Evolutionary conservation across 2,888 invertebrate genomes (phyloP).

Genomic region (Oscheius onirici): DNA sequence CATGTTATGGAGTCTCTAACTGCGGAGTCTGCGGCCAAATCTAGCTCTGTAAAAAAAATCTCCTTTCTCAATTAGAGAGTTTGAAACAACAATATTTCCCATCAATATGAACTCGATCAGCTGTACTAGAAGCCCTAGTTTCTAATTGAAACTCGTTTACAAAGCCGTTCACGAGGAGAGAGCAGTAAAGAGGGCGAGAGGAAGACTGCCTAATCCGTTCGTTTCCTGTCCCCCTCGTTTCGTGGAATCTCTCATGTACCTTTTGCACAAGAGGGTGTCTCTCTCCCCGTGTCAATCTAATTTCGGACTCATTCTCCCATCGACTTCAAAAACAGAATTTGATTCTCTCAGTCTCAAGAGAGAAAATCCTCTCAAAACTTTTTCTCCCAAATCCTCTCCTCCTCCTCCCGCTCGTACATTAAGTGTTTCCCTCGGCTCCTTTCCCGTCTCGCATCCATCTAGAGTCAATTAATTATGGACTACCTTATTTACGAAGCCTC

Average conservation of each 20-base stretch:
- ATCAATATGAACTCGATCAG: too few relatives aligned
- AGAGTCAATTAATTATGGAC: slow-evolving; percentile 31
- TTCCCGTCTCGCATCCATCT: slow-evolving; percentile 7
- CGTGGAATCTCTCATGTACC: slow-evolving; percentile 25
- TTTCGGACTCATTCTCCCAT: neutral
- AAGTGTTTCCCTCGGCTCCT: neutral
- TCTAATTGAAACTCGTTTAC: neutral
- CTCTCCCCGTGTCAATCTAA: slow-evolving; percentile 21
- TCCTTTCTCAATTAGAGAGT: too few relatives aligned
- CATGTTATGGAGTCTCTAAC: too few relatives aligned
- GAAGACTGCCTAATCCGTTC: slow-evolving; percentile 24
- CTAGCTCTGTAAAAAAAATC: too few relatives aligned
- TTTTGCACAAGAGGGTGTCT: neutral
- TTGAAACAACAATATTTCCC: too few relatives aligned
- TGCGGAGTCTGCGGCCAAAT: too few relatives aligned
- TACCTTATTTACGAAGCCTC: slow-evolving; percentile 30
- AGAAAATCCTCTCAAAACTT: neutral
- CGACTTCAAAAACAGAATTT: slow-evolving; percentile 15
- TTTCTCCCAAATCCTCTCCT: neutral
- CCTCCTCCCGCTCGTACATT: neutral
- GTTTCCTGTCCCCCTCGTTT: neutral
- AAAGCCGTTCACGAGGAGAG: neutral
- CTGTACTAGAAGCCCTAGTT: too few relatives aligned
- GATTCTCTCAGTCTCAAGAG: neutral
- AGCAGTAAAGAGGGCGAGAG: neutral